Percentiles rank a stretch among this genome's conserved stretches.
Conservation (phyloP, 2,113 vertebrate genomes). For the Sclerurus mexicanus region DNA sequence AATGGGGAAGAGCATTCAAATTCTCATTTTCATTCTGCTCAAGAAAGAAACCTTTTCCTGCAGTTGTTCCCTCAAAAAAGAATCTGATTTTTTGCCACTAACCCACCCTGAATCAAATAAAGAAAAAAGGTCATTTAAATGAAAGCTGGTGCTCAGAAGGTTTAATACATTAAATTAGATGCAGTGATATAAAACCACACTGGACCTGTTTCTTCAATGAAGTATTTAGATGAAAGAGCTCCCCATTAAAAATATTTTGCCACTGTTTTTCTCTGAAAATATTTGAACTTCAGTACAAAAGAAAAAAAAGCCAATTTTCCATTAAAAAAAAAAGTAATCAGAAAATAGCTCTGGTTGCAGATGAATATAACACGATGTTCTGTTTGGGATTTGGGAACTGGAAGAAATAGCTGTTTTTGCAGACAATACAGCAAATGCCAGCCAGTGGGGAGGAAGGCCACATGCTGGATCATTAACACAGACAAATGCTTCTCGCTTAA, state of each 20-base stretch:
- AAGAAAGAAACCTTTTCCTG: not conserved
- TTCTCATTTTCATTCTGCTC: not conserved
- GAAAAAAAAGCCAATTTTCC: not conserved
- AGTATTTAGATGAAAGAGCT: not conserved
- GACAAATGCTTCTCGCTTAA: not conserved
- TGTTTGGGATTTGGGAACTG: not conserved
- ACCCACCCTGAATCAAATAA: not conserved
- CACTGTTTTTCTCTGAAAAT: not conserved
- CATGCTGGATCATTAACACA: not conserved
- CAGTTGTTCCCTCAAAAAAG: not conserved
- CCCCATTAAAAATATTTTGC: not conserved
- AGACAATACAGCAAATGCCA: not conserved
- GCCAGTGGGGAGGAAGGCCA: not conserved
- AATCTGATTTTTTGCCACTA: not conserved
- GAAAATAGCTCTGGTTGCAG: not conserved
- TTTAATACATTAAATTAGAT: slow-evolving; percentile 5
- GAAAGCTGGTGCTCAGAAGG: not conserved
- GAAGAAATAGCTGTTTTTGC: not conserved
- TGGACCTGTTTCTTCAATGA: not conserved
- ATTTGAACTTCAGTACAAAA: not conserved
- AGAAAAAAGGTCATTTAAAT: not conserved
- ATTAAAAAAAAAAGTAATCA: not conserved
- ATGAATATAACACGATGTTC: not conserved
- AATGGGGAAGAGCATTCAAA: not conserved
- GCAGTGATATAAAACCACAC: not conserved